These are phyloP conservation scores for Coptotermes formosanus DNA, from an alignment of 1,140 invertebrate species.

Conservation along the genomic window DNA sequence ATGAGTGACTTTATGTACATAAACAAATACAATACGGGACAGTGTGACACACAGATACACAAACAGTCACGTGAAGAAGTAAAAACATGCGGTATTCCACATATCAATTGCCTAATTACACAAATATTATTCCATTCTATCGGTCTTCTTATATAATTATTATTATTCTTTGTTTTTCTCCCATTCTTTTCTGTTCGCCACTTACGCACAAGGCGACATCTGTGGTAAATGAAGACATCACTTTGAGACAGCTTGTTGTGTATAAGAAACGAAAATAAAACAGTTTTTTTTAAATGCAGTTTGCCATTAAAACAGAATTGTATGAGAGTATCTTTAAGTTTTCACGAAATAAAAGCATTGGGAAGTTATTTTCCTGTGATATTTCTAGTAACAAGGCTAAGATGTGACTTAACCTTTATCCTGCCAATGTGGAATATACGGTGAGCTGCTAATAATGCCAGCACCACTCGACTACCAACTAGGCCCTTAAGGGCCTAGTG, in stretches of 20 bases:
- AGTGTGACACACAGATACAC: not conserved
- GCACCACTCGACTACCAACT: too few relatives aligned
- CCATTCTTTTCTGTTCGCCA: not conserved
- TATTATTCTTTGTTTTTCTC: not conserved
- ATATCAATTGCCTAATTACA: not conserved
- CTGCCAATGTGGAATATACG: too few relatives aligned
- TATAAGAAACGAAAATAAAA: not conserved
- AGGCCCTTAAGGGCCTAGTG: too few relatives aligned
- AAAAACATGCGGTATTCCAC: not conserved
- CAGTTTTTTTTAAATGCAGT: not conserved
- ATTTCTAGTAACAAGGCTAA: too few relatives aligned
- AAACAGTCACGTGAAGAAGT: not conserved
- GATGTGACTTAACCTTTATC: too few relatives aligned
- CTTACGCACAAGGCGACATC: not conserved
- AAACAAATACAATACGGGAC: not conserved
- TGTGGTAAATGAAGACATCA: not conserved
- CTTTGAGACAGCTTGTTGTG: not conserved
- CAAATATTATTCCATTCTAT: not conserved
- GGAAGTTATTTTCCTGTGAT: not conserved
- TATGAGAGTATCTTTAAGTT: not conserved
- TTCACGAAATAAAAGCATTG: conserved; percentile 13
- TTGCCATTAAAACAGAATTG: not conserved
- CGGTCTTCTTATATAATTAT: not conserved
- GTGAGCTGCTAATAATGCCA: too few relatives aligned
- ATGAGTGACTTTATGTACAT: not conserved